Base-by-base conservation (phyloP, 2,888 invertebrate genomes). In the Lasius platythorax region DNA sequence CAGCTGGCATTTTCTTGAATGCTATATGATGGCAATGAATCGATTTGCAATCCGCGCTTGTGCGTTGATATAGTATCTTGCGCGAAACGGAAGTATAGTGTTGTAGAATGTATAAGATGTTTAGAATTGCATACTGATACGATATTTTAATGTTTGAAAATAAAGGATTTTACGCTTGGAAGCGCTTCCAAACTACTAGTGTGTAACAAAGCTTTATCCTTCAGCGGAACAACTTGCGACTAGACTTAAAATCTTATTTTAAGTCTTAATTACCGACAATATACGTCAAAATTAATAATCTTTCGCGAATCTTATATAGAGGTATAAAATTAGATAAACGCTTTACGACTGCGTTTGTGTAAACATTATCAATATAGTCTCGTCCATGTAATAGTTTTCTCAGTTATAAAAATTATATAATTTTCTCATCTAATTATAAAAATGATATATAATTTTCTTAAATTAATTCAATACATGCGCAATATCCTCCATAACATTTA, bases 1-100 rank as follows among this genome's bases (percentile, higher is more conserved):
- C 28, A 64, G 46, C 70, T 67, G n/a, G 18, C n/a, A 33, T 87
- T 82, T 75, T 43, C 23, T 40, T 64, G 56, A 70, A 83, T 85
- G 70, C 75, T 85, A 56, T 85, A 56, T 50, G 18, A 50, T 50
- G 6, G 50, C 50, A 50, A 50, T 18, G 18, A 50, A 79, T 79
- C 70, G 70, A 79, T 79, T 75, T 30, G 30, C 50, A 50, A 37
- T 64, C 30, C 28, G 15, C 30, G 67, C 33, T 70, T 63, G 50
- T 63, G 11, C 50, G 58, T 15, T 40, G 28, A 70, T 37, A 78
- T 63, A 18, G 3, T 5, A 50, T 68, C 46, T 63, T 74, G 28
- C 74, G 30, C 63, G 75, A 46, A 64, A 33, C 23, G 9, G 46
- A 75, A 75, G 30, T 46, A 33, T 50, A 63, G 50, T 18, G 18